Evolutionary conservation across 2,113 vertebrate species (phyloP).

Genomic region (Seriola quinqueradiata): DNA sequence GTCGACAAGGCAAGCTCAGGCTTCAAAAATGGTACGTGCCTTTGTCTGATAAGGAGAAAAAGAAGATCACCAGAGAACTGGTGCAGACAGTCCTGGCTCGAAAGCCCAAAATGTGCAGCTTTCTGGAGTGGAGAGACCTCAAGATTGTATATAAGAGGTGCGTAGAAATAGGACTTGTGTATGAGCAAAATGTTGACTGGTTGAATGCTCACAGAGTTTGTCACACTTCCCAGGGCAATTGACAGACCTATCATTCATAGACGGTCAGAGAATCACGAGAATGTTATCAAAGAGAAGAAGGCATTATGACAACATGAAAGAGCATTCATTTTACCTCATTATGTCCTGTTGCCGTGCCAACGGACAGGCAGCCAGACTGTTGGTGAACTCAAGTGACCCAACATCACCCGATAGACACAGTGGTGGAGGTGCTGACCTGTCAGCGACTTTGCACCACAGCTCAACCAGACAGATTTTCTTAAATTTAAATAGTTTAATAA

Average conservation of each 20-base stretch:
- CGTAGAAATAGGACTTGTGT: conserved; percentile 31
- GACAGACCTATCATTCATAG: conserved; percentile 26
- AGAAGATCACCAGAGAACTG: conserved; percentile 98
- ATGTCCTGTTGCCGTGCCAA: conserved; percentile 77
- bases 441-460: conserved; percentile 12
- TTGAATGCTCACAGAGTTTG: conserved; percentile 10
- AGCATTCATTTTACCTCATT: conserved; percentile 66
- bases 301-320: conserved; percentile 26
- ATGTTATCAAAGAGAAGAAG: conserved; percentile 32
- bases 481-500: background rate
- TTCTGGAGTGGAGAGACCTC: conserved; percentile 92
- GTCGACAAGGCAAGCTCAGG: conserved; percentile 96
- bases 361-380: conserved; percentile 56
- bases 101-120: conserved; percentile 99
- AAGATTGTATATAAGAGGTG: conserved; percentile 97
- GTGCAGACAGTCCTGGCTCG: conserved; percentile 96
- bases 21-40: conserved; percentile 99
- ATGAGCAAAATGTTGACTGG: background rate
- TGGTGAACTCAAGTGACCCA: conserved; percentile 53
- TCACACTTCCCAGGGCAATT: conserved; percentile 26
- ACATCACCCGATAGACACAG: conserved; percentile 13
- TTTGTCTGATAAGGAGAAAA: conserved; percentile 98
- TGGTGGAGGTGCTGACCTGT: conserved; percentile 6
- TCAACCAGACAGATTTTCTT: conserved; percentile 3
- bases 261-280: conserved; percentile 7